Evolutionary conservation across 1,140 invertebrate species (phyloP).

Genomic region (Coenobita brevimanus): DNA sequence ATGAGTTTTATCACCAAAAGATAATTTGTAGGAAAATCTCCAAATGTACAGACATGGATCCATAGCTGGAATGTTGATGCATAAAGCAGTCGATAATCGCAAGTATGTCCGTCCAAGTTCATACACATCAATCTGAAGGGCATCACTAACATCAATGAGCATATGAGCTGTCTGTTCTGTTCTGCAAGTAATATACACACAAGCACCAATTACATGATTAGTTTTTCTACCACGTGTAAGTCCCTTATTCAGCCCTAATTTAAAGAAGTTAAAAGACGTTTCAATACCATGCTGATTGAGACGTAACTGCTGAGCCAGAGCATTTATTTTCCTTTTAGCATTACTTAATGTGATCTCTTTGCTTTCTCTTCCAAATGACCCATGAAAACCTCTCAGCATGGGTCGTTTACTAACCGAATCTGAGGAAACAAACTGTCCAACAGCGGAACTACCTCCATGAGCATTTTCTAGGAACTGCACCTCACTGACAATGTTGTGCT

Average conservation of each 20-base stretch:
- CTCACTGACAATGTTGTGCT: constrained; percentile 96
- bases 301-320: constrained; percentile 84
- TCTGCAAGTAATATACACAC: constrained; percentile 97
- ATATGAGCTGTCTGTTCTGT: constrained; percentile 95
- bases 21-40: constrained; percentile 91
- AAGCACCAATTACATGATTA: constrained; percentile 95
- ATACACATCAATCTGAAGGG: constrained; percentile 96
- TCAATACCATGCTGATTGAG: constrained; percentile 94
- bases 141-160: constrained; percentile 98
- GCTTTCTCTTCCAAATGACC: constrained; percentile 88
- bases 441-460: constrained; percentile 87
- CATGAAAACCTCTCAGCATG: constrained; percentile 77
- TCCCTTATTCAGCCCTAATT: constrained; percentile 88
- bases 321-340: constrained; percentile 87
- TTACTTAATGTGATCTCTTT: constrained; percentile 91
- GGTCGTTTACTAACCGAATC: constrained; percentile 87
- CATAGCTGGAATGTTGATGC: constrained; percentile 93
- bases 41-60: constrained; percentile 73
- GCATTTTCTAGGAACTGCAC: constrained; percentile 96
- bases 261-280: constrained; percentile 96
- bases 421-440: constrained; percentile 93
- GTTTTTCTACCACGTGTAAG: constrained; percentile 93
- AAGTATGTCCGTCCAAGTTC: constrained; percentile 95
- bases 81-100: constrained; percentile 89
- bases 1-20: constrained; percentile 93